Evolutionary conservation across 2,113 vertebrate genomes (phyloP).

Genomic region (Notarius quadriscutis): DNA sequence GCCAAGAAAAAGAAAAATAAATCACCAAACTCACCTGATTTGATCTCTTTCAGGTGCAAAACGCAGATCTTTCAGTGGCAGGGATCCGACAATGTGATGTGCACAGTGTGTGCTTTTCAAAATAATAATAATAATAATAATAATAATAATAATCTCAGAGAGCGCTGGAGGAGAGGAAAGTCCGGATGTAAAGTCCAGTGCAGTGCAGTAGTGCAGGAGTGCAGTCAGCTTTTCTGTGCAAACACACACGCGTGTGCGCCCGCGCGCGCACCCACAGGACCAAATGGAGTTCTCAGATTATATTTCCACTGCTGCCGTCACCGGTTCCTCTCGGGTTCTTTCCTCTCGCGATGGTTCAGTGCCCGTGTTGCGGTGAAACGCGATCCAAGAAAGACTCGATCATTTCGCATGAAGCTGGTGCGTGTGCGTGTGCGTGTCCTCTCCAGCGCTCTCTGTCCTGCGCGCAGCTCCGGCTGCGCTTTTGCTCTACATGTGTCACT

Average conservation of each 20-base stretch:
- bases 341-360: conserved; percentile 42
- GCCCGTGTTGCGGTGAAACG: conserved; percentile 14
- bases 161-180: conserved; percentile 13
- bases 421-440: conserved; percentile 17
- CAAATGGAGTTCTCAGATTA: conserved; percentile 78
- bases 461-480: conserved; percentile 54
- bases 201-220: neutral
- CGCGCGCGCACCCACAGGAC: conserved; percentile 33
- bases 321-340: conserved; percentile 25
- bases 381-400: conserved; percentile 2
- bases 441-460: conserved; percentile 25
- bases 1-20: no score
- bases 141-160: conserved; percentile 11
- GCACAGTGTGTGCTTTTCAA: neutral
- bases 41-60: conserved; percentile 59
- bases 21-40: conserved; percentile 66
- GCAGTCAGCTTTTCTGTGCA: conserved; percentile 33
- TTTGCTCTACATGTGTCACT: conserved; percentile 87
- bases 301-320: conserved; percentile 72
- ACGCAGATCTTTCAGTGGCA: conserved; percentile 54
- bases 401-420: conserved; percentile 30
- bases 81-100: conserved; percentile 25
- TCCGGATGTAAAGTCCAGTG: conserved; percentile 18
- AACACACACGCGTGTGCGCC: neutral
- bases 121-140: conserved; percentile 3